Evolutionary conservation across 2,113 vertebrate genomes (phyloP).

Genomic region (Rattus norvegicus): GRCr8 NC_086021.1:59018501-59019000

Average conservation of each 20-base stretch:
- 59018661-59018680: not conserved
- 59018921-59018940: not conserved
- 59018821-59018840: not conserved
- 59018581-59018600: not conserved
- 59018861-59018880: not conserved
- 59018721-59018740: conserved; percentile 5
- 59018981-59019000: not conserved
- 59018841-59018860: not conserved
- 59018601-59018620: not conserved
- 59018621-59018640: not conserved
- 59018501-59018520: not conserved
- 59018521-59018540: not conserved
- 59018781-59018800: not conserved
- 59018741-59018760: not conserved
- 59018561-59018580: not conserved
- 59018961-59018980: not conserved
- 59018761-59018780: not conserved
- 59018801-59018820: conserved; percentile 6
- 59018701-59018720: not conserved
- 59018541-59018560: not conserved
- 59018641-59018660: not conserved
- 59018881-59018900: not conserved
- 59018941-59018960: not conserved
- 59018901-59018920: not conserved
- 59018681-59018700: not conserved